Evolutionary conservation across 2,888 invertebrate genomes (phyloP).

Genomic region (Xestia c-nigrum): DNA sequence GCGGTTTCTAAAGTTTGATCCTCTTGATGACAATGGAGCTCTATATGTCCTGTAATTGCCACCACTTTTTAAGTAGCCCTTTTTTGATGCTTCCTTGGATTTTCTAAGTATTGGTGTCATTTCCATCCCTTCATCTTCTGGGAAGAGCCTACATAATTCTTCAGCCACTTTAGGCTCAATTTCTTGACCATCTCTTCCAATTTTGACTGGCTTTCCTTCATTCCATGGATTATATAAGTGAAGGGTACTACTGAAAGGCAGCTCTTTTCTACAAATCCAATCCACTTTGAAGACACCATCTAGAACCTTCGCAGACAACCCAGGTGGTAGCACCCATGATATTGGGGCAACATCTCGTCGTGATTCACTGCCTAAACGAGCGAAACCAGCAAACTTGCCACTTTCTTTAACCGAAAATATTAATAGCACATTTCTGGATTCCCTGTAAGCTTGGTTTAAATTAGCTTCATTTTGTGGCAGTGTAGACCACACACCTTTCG

Average conservation of each 20-base stretch:
- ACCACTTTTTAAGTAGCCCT: constrained; percentile 89
- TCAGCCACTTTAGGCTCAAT: constrained; percentile 99
- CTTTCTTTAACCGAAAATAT: constrained; percentile 99
- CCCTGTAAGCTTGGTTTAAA: constrained; percentile 98
- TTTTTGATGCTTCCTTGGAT: constrained; percentile 95
- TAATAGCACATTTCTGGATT: constrained; percentile 97
- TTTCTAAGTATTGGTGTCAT: constrained; percentile 96
- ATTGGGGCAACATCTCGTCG: constrained; percentile 97
- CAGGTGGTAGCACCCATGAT: constrained; percentile 98
- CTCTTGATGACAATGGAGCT: constrained; percentile 86
- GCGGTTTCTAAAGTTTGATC: constrained; percentile 88
- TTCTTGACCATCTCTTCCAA: constrained; percentile 99
- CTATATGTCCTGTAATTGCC: constrained; percentile 88
- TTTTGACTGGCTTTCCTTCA: constrained; percentile 99
- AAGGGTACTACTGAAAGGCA: constrained; percentile 97
- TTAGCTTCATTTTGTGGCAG: constrained; percentile 99
- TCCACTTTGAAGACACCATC: constrained; percentile 99
- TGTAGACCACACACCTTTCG: constrained; percentile 99
- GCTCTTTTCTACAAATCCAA: constrained; percentile 98
- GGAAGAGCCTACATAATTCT: constrained; percentile 97
- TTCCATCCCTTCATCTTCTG: constrained; percentile 97
- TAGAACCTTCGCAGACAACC: constrained; percentile 97
- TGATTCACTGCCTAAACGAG: constrained; percentile 96
- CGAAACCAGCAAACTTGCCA: constrained; percentile 98
- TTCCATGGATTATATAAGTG: constrained; percentile 99